These are phyloP conservation scores for Lepidurus arcticus DNA, from an alignment of 1,140 invertebrate species.

Conservation along the genomic window DNA sequence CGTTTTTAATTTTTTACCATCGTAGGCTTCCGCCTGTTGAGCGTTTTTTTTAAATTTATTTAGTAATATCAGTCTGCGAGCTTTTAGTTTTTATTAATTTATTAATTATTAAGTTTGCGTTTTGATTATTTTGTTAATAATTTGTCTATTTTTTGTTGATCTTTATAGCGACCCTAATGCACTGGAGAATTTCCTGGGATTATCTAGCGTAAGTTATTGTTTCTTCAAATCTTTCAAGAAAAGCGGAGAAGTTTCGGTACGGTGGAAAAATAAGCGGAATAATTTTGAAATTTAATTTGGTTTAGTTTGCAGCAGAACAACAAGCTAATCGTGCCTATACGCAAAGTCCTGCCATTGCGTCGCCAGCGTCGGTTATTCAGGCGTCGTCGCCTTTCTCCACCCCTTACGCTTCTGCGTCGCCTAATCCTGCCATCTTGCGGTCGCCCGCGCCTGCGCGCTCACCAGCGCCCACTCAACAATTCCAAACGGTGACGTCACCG, in stretches of 20 bases:
- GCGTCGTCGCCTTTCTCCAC: slow-evolving; percentile 37
- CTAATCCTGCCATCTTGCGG: slow-evolving; percentile 31
- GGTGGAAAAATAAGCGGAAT: background rate
- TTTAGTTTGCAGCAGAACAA: slow-evolving; percentile 24
- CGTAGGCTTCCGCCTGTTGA: too few species aligned
- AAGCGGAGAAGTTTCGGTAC: too few species aligned
- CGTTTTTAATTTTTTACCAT: too few species aligned
- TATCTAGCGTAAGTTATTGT: slow-evolving; percentile 35
- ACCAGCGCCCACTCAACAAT: slow-evolving; percentile 35
- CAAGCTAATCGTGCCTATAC: background rate
- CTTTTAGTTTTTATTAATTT: too few species aligned
- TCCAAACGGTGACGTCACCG: slow-evolving; percentile 25
- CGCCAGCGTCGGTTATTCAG: slow-evolving; percentile 36
- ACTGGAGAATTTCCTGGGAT: slow-evolving; percentile 43
- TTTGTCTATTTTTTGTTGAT: background rate
- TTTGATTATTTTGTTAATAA: too few species aligned
- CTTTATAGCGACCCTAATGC: slow-evolving; percentile 43
- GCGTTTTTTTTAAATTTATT: too few species aligned
- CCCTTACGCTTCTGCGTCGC: slow-evolving; percentile 34
- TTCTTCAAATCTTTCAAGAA: background rate
- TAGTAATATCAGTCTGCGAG: too few species aligned
- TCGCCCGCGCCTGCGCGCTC: slow-evolving; percentile 34
- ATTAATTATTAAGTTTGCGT: too few species aligned
- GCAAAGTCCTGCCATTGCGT: slow-evolving; percentile 28
- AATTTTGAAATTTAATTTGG: background rate